A percentile compares a stretch with the other conserved stretches of the same genome.
These are phyloP conservation scores for Brachionus plicatilis DNA, from an alignment of 1,140 invertebrate species.

Conservation along the genomic window DNA sequence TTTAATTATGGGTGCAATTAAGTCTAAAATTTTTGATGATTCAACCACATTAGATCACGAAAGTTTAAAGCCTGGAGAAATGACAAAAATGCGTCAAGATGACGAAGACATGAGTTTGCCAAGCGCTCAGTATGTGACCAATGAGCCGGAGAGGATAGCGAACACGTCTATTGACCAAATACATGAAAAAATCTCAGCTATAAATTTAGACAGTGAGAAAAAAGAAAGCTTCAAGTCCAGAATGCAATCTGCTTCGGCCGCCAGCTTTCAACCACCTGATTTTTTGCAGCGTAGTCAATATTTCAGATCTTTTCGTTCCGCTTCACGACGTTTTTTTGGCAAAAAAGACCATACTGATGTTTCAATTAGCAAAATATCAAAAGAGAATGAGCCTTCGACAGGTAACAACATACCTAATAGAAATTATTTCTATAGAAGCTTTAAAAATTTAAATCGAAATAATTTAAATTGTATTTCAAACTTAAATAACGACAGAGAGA, in stretches of 20 bases:
- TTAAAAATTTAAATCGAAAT: slow-evolving; percentile 20
- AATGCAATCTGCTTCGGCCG: slow-evolving; percentile 16
- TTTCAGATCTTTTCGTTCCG: slow-evolving; percentile 39
- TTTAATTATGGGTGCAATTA: slow-evolving; percentile 35
- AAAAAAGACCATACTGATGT: not conserved
- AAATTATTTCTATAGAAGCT: slow-evolving; percentile 35
- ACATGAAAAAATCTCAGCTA: not conserved
- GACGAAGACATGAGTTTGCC: not conserved
- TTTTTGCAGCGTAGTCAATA: slow-evolving; percentile 11
- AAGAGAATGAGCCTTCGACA: not conserved
- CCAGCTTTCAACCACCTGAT: slow-evolving; percentile 25
- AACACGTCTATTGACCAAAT: not conserved
- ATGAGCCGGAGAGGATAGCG: not conserved
- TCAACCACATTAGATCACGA: slow-evolving; percentile 17
- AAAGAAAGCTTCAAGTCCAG: not conserved
- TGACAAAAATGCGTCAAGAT: not conserved
- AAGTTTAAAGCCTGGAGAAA: not conserved
- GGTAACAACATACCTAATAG: not conserved
- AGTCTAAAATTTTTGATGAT: slow-evolving; percentile 26
- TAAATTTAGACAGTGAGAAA: not conserved
- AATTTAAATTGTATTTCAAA: slow-evolving; percentile 21
- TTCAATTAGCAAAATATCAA: not conserved
- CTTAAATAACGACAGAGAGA: not conserved
- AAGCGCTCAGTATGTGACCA: not conserved
- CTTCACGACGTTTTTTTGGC: slow-evolving; percentile 29